Percentiles rank a stretch among this genome's conserved stretches.
phyloP scores from a whole-genome alignment of 2,888 invertebrate genomes.

The Tachina grossa region DNA sequence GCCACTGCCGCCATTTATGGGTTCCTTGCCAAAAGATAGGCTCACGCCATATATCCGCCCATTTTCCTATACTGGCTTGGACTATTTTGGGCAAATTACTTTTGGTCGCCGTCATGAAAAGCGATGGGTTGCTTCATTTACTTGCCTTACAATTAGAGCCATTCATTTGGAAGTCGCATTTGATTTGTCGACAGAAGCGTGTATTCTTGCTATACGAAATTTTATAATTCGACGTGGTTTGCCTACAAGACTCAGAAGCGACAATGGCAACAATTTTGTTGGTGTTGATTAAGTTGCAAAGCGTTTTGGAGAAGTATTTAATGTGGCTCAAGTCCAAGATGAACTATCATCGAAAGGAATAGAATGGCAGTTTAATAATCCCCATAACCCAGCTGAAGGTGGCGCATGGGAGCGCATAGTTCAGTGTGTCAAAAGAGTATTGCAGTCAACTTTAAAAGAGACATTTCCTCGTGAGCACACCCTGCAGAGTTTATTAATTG shows the following conservation, averaged over 20 bases:
- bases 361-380: not conserved
- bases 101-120: constrained; percentile 66
- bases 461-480: too few relatives aligned
- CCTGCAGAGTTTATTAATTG: too few relatives aligned
- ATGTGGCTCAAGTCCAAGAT: not conserved
- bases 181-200: constrained; percentile 69
- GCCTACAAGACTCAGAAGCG: not conserved
- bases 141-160: constrained; percentile 55
- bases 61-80: constrained; percentile 72
- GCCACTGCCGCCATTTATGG: constrained; percentile 68
- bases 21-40: constrained; percentile 58
- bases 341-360: not conserved
- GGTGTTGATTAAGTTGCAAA: too few relatives aligned
- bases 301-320: not conserved
- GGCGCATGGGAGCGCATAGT: not conserved
- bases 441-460: too few relatives aligned
- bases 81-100: constrained; percentile 69
- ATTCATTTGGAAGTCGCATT: constrained; percentile 56
- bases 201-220: constrained; percentile 67
- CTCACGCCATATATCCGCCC: constrained; percentile 68
- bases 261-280: constrained; percentile 14
- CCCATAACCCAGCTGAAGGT: not conserved
- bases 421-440: too few relatives aligned
- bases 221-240: constrained; percentile 54
- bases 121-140: constrained; percentile 56